Evolutionary conservation across 2,113 vertebrate species (phyloP), one percentile per base, ranked within the genome.

Genomic region (Merops nubicus): DNA sequence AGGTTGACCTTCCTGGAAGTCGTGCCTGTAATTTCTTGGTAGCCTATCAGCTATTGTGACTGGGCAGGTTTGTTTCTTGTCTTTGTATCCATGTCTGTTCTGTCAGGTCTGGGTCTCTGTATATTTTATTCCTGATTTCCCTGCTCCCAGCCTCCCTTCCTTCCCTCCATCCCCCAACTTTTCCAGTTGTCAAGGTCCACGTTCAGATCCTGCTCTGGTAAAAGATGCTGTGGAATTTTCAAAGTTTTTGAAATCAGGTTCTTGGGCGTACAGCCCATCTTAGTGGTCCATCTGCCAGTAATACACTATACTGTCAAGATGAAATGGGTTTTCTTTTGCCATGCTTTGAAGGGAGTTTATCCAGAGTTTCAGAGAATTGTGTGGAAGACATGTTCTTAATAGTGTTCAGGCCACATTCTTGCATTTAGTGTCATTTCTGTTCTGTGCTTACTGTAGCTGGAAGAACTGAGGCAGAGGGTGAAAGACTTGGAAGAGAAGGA

Each of bases 401-500:
- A 34, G 42, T 20, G 8, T 45, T 70, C 7, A 67, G 31, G 20
- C 25, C 25, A 22, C 13, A 22, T 91, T 29, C 6, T 67, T 40
- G 3, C 36, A 15, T 45, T 89, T 47, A 45, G 3, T 78, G 28
- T 69, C 0, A 6, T 40, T 93, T 89, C 14, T 78, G 45, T 12
- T 74, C 89, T 95, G 6, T 86, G 63, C 14, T 67, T 89, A 6
- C 16, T 88, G 26, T 91, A 99, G 99, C 98, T 98, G 91, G 99
- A 99, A 91, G 99, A 99, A 88, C 97, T 99, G 65, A 98, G 98
- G 33, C 99, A 99, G 96, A 98, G 99, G 64, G 97, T 99, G 64
- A 98, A 98, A 91, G 99, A 99, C 57, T 87, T 99, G 78, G 99
- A 99, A 96, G 99, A 99, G 96, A 98, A 99, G 63, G 99, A 99